Base-by-base conservation (phyloP, 1,140 invertebrate genomes). In the Hydropsyche tenuis region DNA sequence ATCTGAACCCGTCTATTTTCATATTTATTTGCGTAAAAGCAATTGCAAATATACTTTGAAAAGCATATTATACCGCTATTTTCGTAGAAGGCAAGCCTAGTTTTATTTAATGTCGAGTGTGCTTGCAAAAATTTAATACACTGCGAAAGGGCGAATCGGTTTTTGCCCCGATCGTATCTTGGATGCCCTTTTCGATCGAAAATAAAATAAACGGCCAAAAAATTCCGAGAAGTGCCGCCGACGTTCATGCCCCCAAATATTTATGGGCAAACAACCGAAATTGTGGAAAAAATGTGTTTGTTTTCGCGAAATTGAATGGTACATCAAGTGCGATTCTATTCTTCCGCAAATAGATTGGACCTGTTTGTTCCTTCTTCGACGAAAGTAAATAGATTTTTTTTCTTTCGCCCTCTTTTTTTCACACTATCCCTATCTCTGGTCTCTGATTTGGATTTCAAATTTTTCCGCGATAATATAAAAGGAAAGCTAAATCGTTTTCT, bases 251-350 rank as follows among this genome's bases (percentile, higher is more conserved):
- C 16, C 20, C 16, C 23, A 63, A 63, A 63, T 63, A 63, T 63
- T 63, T 63, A 63, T 27, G 25, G 60, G 23, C 23, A 63, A 63
- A 63, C 60, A 63, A 27, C 27, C 23, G 63, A 27, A 66, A 22
- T 45, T 66, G 63, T 66, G 42, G 48, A 66, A 45, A 66, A 63
- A 66, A 66, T 66, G 30, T 66, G 63, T 66, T 66, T 66, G 63
- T 66, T 66, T 66, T 45, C 63, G 30, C 30, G 63, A 66, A 66
- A 66, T 66, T 66, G 63, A 66, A 66, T 66, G 63, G 63, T 66
- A 66, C 63, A 66, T 66, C 63, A 66, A 66, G 63, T 66, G 42
- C 42, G 63, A 66, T 66, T 42, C 63, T 27, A 45, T 18, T 22
- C 63, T 42, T 42, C 63, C 37, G 30, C 16, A 66, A 66, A 66